phyloP scores from a whole-genome alignment of 2,113 vertebrate genomes.

The Scopus umbretta region DNA sequence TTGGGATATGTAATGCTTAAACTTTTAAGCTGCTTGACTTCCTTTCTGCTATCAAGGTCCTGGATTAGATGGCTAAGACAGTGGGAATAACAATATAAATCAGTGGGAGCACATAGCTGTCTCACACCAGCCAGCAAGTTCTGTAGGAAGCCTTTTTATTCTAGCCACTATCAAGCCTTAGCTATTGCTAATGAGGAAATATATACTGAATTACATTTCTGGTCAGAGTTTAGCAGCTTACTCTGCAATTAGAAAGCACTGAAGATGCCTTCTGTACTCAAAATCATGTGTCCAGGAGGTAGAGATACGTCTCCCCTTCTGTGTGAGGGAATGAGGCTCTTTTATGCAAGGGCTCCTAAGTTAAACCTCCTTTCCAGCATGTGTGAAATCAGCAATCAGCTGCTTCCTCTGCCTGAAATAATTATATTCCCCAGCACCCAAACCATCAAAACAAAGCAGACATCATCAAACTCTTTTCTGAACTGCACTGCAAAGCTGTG shows the following conservation, averaged over 20 bases:
- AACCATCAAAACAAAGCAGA: neutral
- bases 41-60: conserved; percentile 21
- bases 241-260: neutral
- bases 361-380: neutral
- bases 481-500: neutral
- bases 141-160: neutral
- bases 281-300: neutral
- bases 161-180: neutral
- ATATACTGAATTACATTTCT: neutral
- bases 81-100: conserved; percentile 16
- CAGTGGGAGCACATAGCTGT: neutral
- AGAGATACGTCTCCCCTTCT: neutral
- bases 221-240: neutral
- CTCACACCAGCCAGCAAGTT: neutral
- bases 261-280: neutral
- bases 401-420: neutral
- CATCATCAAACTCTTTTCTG: neutral
- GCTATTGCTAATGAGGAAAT: neutral
- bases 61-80: neutral
- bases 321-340: neutral
- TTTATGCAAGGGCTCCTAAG: neutral
- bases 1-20: conserved; percentile 40
- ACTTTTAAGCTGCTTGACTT: conserved; percentile 43
- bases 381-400: neutral
- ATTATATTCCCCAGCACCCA: neutral